phyloP scores from a whole-genome alignment of 1,140 invertebrate species.

The Diorhabda sublineata region DNA sequence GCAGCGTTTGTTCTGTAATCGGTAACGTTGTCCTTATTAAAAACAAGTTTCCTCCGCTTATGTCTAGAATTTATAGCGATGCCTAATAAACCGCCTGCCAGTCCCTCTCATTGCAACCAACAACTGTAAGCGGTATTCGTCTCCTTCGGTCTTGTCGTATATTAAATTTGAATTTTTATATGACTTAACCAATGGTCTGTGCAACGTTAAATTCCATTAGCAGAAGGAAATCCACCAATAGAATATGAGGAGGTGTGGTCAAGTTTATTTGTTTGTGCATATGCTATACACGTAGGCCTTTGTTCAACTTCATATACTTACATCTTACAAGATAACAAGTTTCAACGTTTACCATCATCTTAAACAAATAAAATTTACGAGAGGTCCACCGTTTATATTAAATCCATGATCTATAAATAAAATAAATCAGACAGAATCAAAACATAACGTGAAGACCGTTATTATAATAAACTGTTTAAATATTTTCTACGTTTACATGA shows the following conservation, averaged over 20 bases:
- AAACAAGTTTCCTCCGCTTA: too few species aligned
- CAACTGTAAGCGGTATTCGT: not conserved
- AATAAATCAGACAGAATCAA: too few species aligned
- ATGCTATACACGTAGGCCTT: conserved; percentile 38
- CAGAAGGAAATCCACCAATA: conserved; percentile 31
- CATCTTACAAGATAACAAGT: too few species aligned
- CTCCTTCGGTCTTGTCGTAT: conserved; percentile 19
- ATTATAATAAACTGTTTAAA: too few species aligned
- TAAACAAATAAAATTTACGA: too few species aligned
- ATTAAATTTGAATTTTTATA: conserved; percentile 44
- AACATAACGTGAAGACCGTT: too few species aligned
- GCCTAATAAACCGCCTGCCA: not conserved
- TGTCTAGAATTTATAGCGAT: not conserved
- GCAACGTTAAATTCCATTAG: conserved; percentile 38
- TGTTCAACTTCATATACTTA: conserved; percentile 36
- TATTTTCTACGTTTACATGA: too few species aligned
- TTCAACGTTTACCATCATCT: too few species aligned
- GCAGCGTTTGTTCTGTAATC: too few species aligned
- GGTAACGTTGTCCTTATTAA: too few species aligned
- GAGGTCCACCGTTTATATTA: too few species aligned
- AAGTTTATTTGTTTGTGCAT: conserved; percentile 39
- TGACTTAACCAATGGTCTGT: conserved; percentile 41
- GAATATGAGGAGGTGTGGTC: conserved; percentile 33
- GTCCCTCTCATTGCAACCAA: not conserved
- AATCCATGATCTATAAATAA: too few species aligned